Conservation (phyloP, 23 tunicate species). For the Diplosoma virens region DNA sequence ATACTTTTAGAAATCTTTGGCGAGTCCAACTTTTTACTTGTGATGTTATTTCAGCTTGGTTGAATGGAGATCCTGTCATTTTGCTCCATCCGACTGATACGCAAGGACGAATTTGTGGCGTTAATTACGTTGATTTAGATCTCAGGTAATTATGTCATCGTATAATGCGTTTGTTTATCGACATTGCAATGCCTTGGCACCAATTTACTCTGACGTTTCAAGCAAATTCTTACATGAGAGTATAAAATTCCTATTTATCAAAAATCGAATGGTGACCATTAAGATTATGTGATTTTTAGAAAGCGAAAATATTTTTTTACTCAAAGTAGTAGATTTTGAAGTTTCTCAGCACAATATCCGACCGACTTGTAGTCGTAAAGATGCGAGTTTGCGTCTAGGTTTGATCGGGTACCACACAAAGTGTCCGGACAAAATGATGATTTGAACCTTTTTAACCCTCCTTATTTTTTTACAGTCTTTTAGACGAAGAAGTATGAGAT, state of each 20-base stretch:
- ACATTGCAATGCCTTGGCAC: no score
- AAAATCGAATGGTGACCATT: neutral
- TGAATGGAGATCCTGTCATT: conserved; percentile 89
- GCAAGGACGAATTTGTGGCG: conserved; percentile 93
- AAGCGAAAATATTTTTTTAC: no score
- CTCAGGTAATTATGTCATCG: neutral
- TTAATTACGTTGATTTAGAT: conserved; percentile 72
- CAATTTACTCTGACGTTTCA: no score
- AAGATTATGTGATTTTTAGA: neutral
- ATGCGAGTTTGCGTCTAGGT: no score
- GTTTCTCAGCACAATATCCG: no score
- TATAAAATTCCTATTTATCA: neutral
- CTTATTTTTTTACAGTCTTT: no score
- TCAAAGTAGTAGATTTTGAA: no score
- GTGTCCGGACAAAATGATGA: no score
- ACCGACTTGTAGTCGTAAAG: no score
- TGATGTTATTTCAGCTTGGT: conserved; percentile 58
- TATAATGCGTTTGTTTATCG: neutral
- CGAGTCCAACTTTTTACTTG: neutral
- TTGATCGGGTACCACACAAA: no score
- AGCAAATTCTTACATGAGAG: conserved; percentile 58
- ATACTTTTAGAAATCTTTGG: neutral
- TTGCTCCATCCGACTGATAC: conserved; percentile 90
- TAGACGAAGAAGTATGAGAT: no score
- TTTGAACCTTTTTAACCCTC: no score